A percentile compares a stretch with the other conserved stretches of the same genome.
Conservation (phyloP, 2,113 vertebrate species). For the Pteruthius melanotis region DNA sequence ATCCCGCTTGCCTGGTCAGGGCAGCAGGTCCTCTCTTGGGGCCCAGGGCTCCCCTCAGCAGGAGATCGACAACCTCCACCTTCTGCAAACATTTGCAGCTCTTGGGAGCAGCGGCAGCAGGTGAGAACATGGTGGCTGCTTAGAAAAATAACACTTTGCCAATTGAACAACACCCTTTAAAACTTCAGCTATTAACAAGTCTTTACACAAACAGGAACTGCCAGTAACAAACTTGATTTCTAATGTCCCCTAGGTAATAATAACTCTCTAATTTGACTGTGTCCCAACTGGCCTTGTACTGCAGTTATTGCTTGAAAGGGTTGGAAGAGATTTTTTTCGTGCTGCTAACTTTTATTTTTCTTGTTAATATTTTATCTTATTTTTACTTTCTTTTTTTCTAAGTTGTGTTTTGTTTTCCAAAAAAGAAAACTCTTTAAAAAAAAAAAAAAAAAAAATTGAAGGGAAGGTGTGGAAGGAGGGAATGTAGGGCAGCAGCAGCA, state of each 20-base stretch:
- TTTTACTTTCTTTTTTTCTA: too few relatives aligned
- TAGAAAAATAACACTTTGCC: slow-evolving; percentile 70
- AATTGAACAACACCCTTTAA: slow-evolving; percentile 71
- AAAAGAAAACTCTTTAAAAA: not conserved
- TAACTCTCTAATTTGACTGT: slow-evolving; percentile 72
- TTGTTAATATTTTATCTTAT: not conserved
- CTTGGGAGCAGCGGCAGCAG: slow-evolving; percentile 25
- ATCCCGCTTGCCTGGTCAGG: not conserved
- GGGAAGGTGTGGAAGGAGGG: not conserved
- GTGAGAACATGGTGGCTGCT: slow-evolving; percentile 64
- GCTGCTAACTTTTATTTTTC: not conserved
- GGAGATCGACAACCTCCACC: not conserved
- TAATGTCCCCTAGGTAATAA: slow-evolving; percentile 74
- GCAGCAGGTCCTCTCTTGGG: not conserved
- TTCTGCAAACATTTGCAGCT: slow-evolving; percentile 26
- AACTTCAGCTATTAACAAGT: slow-evolving; percentile 71
- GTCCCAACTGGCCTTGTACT: slow-evolving; percentile 62
- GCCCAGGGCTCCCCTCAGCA: not conserved
- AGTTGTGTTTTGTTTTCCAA: not conserved
- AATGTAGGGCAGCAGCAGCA: not conserved
- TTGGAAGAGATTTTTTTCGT: not conserved
- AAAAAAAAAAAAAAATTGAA: not conserved
- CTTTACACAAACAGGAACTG: slow-evolving; percentile 71
- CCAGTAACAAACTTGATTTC: slow-evolving; percentile 74
- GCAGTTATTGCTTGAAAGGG: slow-evolving; percentile 53